phyloP scores from a whole-genome alignment of 2,888 invertebrate genomes.

The Cataglyphis cursor region DNA sequence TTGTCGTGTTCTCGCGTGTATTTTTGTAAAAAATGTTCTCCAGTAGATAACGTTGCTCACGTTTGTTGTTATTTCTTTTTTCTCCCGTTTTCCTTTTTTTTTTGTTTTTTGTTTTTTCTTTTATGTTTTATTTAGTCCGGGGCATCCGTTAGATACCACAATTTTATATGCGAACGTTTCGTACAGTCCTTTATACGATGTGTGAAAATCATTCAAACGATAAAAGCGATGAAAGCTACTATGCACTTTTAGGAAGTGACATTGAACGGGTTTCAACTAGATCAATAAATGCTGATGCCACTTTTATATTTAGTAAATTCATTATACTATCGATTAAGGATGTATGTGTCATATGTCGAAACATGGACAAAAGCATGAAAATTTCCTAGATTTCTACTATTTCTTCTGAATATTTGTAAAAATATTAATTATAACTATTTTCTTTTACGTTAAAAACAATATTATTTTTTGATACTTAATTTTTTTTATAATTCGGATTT shows the following conservation, averaged over 20 bases:
- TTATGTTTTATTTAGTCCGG: slow-evolving; percentile 17
- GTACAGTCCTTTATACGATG: slow-evolving; percentile 15
- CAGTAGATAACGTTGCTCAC: slow-evolving; percentile 52
- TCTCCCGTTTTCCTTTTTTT: background rate
- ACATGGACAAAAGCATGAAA: too few relatives aligned
- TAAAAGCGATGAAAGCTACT: slow-evolving; percentile 26
- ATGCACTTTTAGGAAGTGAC: background rate
- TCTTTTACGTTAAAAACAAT: too few relatives aligned
- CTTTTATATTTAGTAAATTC: slow-evolving; percentile 4
- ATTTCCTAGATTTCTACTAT: too few relatives aligned
- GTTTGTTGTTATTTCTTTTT: slow-evolving; percentile 42
- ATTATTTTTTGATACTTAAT: too few relatives aligned
- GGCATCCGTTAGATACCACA: slow-evolving; percentile 37
- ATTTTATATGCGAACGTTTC: slow-evolving; percentile 46
- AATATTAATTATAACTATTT: too few relatives aligned
- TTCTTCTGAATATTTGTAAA: too few relatives aligned
- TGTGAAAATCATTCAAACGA: slow-evolving; percentile 41
- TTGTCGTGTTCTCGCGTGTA: slow-evolving; percentile 50
- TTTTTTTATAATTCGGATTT: too few relatives aligned
- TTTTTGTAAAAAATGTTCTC: slow-evolving; percentile 51
- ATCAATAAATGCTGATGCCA: background rate
- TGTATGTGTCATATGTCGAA: too few relatives aligned
- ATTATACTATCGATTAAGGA: background rate
- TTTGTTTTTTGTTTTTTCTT: background rate
- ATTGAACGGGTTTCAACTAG: background rate